Base-by-base conservation (phyloP, 1,140 invertebrate genomes). In the Drosophila sproati region DNA sequence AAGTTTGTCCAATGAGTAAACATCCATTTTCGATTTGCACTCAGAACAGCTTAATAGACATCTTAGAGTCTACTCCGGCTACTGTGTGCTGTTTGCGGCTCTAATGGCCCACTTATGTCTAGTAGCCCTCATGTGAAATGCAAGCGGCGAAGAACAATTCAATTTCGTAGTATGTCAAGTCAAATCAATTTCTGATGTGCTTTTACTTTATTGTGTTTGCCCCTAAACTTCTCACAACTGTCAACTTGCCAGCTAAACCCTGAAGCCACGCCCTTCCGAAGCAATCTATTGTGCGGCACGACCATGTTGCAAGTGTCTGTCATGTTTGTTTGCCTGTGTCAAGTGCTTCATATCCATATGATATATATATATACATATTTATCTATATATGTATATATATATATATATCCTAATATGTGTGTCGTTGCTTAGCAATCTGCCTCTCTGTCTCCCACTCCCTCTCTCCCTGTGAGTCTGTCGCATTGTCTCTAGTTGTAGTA, bases 271-370 rank as follows among this genome's bases (percentile, higher is more conserved):
- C 28, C 60, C 8, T 34, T 12, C 4, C 20, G 51, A n/a, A 20
- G 4, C 59, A 4, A 7, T 4, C 3, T 43, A 3, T 3, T 39
- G 34, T 4, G 41, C 28, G 10, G 12, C n/a, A 50, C 45, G 35
- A 50, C 7, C 45, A 47, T 51, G 71, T 69, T 66, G 35, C 72
- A 52, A 75, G 67, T 71, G 83, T 47, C 69, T 88, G 83, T 83
- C 80, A 88, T 87, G 67, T 83, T 88, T 87, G 77, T 87, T 87
- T 83, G 83, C 70, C 64, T 63, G 59, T 82, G 66, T 80, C 80
- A 83, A 87, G 83, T 73, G 52, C 70, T 75, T 78, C 80, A 77
- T 75, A 69, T 67, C 67, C 66, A 50, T 83, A 69, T 77, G 79
- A 72, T 82, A 20, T 20, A 20, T 20, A 20, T 20, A 20, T 20